A percentile compares a stretch with the other conserved stretches of the same genome.
phyloP scores from a whole-genome alignment of 2,888 invertebrate genomes.

The Sphinx pinastri region DNA sequence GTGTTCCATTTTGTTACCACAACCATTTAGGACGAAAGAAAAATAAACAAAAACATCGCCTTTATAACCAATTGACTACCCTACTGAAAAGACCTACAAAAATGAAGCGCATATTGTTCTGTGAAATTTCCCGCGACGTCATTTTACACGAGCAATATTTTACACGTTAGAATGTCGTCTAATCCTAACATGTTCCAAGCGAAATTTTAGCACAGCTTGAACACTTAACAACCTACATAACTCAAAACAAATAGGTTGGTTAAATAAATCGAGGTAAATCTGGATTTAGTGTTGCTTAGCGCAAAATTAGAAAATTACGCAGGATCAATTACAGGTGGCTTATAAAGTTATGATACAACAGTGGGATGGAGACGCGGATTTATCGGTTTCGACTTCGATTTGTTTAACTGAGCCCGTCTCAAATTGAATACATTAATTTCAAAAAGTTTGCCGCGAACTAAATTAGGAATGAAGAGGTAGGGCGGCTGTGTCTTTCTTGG shows the following conservation, averaged over 20 bases:
- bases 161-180: slow-evolving; percentile 14
- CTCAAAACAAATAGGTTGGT: slow-evolving; percentile 32
- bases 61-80: slow-evolving; percentile 48
- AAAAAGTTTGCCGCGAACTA: slow-evolving; percentile 54
- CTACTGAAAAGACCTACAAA: slow-evolving; percentile 45
- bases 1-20: slow-evolving; percentile 41
- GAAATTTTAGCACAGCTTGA: neutral
- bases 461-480: slow-evolving; percentile 50
- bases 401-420: slow-evolving; percentile 57
- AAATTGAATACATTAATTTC: slow-evolving; percentile 68
- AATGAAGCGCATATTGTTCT: slow-evolving; percentile 45
- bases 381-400: slow-evolving; percentile 64
- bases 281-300: slow-evolving; percentile 38
- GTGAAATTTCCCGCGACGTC: slow-evolving; percentile 34
- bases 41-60: slow-evolving; percentile 53
- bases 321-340: slow-evolving; percentile 69
- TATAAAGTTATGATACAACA: slow-evolving; percentile 69
- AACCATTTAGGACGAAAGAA: slow-evolving; percentile 45
- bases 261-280: slow-evolving; percentile 49
- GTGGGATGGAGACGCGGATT: slow-evolving; percentile 60
- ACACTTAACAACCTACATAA: slow-evolving; percentile 19
- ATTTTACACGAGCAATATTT: slow-evolving; percentile 42
- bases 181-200: slow-evolving; percentile 1
- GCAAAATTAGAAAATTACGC: slow-evolving; percentile 59
- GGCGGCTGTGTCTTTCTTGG: slow-evolving; percentile 39